These are phyloP conservation scores for Antheraea pernyi DNA, from an alignment of 1,140 invertebrate genomes.

Conservation along the genomic window DNA sequence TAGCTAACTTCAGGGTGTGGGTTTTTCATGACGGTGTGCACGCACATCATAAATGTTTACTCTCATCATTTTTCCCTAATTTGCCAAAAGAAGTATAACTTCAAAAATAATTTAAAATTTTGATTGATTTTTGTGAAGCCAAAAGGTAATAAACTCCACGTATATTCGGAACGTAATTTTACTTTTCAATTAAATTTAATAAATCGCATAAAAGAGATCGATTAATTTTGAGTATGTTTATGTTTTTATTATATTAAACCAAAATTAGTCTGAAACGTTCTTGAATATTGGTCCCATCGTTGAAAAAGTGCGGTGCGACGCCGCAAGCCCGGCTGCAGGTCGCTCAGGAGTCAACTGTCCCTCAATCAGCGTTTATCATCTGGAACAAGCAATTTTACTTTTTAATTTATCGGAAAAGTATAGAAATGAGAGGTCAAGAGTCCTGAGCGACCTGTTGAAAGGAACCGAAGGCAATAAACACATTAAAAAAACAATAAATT, in stretches of 20 bases:
- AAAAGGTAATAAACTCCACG: neutral
- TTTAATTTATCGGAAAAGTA: conserved; percentile 48
- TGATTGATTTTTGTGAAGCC: too few relatives aligned
- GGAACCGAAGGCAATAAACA: conserved; percentile 12
- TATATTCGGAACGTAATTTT: neutral
- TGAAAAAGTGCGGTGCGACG: neutral
- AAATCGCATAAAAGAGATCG: neutral
- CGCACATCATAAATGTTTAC: too few relatives aligned
- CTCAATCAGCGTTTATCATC: conserved; percentile 72
- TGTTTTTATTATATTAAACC: neutral
- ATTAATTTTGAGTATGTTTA: neutral
- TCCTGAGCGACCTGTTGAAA: conserved; percentile 69
- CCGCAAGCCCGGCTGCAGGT: conserved; percentile 40
- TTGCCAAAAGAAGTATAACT: too few relatives aligned
- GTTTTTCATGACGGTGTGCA: too few relatives aligned
- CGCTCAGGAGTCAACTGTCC: conserved; percentile 67
- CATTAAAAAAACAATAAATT: neutral
- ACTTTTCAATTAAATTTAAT: too few relatives aligned
- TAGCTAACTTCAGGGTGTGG: too few relatives aligned
- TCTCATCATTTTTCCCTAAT: too few relatives aligned
- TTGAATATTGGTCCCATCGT: conserved; percentile 3
- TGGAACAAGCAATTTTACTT: conserved; percentile 74
- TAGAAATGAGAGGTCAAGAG: conserved; percentile 37
- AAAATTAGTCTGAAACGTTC: neutral
- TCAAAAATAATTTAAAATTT: too few relatives aligned